Percentiles rank a stretch among this genome's conserved stretches.
These are phyloP conservation scores for Meteorus sp. DNA, from an alignment of 1,140 invertebrate species.

Conservation along the genomic window DNA sequence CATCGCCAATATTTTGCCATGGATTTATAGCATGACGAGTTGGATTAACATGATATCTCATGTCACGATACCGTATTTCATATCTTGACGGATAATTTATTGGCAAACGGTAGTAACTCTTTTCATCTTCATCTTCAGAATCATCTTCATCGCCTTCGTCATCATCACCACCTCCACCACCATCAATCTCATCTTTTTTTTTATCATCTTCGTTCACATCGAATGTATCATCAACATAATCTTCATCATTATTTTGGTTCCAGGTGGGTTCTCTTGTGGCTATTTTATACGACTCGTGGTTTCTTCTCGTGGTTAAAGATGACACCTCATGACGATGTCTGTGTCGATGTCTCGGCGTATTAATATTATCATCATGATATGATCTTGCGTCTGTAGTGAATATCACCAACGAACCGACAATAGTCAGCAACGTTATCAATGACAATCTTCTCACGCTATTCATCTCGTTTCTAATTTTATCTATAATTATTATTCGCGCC, in stretches of 20 bases:
- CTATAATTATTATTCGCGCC: conserved; percentile 6
- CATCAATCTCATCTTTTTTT: conserved; percentile 11
- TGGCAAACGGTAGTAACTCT: not conserved
- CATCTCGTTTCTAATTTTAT: conserved; percentile 20
- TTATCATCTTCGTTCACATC: not conserved
- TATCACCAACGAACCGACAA: conserved; percentile 18
- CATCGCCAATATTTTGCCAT: not conserved
- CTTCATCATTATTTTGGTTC: conserved; percentile 10
- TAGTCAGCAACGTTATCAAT: conserved; percentile 16
- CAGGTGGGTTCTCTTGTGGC: not conserved
- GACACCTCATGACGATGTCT: conserved; percentile 23
- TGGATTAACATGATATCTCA: not conserved
- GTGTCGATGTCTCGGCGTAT: conserved; percentile 14
- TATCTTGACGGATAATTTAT: conserved; percentile 1
- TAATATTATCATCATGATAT: conserved; percentile 17
- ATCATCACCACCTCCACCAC: conserved; percentile 9
- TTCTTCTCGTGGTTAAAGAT: not conserved
- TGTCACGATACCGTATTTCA: not conserved
- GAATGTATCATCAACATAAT: conserved; percentile 23
- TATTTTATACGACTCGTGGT: conserved; percentile 6
- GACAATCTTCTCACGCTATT: conserved; percentile 15
- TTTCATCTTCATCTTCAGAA: conserved; percentile 3
- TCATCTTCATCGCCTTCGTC: conserved; percentile 17
- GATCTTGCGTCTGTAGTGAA: conserved; percentile 16
- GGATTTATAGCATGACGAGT: not conserved